Evolutionary conservation across 23 tunicate genomes (phyloP).

Genomic region (Aplidium turbinatum): DNA sequence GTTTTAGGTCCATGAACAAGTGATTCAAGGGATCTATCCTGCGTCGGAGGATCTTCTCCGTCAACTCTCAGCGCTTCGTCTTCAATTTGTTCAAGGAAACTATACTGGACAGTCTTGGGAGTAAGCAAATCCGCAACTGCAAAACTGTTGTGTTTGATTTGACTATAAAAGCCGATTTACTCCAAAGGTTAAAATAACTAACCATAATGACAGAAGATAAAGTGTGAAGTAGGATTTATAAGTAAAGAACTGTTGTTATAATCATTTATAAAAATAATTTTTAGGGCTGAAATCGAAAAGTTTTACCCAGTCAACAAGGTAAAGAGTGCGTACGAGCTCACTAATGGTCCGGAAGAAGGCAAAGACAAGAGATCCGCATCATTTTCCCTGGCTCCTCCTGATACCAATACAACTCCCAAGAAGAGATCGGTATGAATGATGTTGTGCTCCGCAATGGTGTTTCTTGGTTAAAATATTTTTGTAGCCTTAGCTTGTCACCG

Average conservation of each 20-base stretch:
- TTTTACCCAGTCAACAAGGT: constrained; percentile 79
- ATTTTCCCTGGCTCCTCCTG: constrained; percentile 12
- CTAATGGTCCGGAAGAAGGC: neutral
- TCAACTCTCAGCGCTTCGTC: constrained; percentile 73
- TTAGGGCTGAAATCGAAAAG: constrained; percentile 56
- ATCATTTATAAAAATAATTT: no score
- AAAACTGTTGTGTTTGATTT: no score
- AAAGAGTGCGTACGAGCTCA: constrained; percentile 63
- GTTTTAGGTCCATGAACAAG: constrained; percentile 85
- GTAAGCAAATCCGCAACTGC: no score
- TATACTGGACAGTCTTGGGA: constrained; percentile 53
- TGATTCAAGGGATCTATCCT: constrained; percentile 85
- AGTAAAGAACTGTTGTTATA: no score
- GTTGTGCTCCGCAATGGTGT: constrained; percentile 8
- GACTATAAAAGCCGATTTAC: no score
- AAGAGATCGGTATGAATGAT: constrained; percentile 64
- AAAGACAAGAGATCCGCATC: constrained; percentile 42
- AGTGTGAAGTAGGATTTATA: no score
- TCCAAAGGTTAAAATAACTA: no score
- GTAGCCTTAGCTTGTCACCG: no score
- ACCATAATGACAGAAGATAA: no score
- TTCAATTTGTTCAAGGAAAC: constrained; percentile 78
- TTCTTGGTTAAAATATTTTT: no score
- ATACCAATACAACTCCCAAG: constrained; percentile 21
- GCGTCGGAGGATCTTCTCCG: constrained; percentile 66